These are phyloP conservation scores for Numenius arquata DNA, from an alignment of 2,113 vertebrate species.

Conservation along the genomic window DNA sequence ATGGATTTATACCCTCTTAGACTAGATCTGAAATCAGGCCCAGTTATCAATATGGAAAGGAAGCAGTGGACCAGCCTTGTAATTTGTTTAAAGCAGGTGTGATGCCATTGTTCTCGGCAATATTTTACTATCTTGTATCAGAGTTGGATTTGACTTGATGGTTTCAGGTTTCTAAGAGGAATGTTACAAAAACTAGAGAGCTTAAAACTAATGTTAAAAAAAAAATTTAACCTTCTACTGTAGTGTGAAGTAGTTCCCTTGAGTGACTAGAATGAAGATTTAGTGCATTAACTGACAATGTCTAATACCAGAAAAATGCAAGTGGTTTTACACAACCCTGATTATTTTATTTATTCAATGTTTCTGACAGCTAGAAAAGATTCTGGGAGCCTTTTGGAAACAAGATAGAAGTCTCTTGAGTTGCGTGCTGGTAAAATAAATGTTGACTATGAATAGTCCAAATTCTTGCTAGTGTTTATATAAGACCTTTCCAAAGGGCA, in stretches of 20 bases:
- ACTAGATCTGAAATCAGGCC: background rate
- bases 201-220: background rate
- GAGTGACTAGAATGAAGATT: background rate
- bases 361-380: conserved; percentile 22
- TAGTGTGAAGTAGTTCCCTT: background rate
- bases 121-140: background rate
- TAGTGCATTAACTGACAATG: background rate
- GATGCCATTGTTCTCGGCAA: background rate
- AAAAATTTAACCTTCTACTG: background rate
- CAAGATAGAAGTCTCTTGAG: conserved; percentile 33
- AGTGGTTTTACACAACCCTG: background rate
- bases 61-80: background rate
- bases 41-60: background rate
- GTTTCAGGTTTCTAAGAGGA: background rate
- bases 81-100: background rate
- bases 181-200: background rate
- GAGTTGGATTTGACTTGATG: background rate
- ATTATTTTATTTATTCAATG: conserved; percentile 34
- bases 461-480: conserved; percentile 60
- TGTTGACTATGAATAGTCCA: conserved; percentile 59
- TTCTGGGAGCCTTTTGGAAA: conserved; percentile 22
- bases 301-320: conserved; percentile 35
- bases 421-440: conserved; percentile 53
- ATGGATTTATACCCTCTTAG: background rate
- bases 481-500: conserved; percentile 33